Percentiles rank a stretch among this genome's conserved stretches.
phyloP scores from a whole-genome alignment of 2,888 invertebrate species.

The Platycheirus albimanus region DNA sequence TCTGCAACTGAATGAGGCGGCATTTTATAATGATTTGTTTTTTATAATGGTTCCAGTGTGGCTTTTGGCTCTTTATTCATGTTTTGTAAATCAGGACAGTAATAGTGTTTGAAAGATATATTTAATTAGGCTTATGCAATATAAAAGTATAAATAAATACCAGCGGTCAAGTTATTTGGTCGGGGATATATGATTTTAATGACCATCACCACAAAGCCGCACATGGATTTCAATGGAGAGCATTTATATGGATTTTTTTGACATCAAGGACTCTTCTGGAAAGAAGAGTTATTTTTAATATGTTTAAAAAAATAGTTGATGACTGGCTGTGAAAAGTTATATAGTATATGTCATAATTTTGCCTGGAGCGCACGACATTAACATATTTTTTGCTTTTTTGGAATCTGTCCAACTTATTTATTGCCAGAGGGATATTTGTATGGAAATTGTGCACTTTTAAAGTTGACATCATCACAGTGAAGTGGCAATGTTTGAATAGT shows the following conservation, averaged over 20 bases:
- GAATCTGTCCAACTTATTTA: conserved; percentile 52
- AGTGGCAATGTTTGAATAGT: conserved; percentile 11
- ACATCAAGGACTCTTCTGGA: conserved; percentile 33
- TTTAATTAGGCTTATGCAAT: conserved; percentile 55
- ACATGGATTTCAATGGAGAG: conserved; percentile 27
- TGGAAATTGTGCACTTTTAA: conserved; percentile 30
- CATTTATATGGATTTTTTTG: conserved; percentile 41
- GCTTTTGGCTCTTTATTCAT: neutral
- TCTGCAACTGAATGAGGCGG: neutral
- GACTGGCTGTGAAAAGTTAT: conserved; percentile 59
- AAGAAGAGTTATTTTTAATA: neutral
- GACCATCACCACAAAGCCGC: neutral
- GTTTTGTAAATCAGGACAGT: conserved; percentile 1
- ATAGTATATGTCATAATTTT: conserved; percentile 60
- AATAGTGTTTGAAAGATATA: neutral
- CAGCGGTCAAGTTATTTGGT: conserved; percentile 27
- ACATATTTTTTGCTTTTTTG: conserved; percentile 49
- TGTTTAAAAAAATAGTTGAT: conserved; percentile 35
- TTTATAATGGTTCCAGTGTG: neutral
- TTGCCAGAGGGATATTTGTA: neutral
- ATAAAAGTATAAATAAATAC: neutral
- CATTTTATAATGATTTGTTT: conserved; percentile 29
- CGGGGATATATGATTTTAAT: conserved; percentile 32
- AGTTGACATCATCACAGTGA: conserved; percentile 4
- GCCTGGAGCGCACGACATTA: conserved; percentile 47